Conservation (phyloP, 2,888 invertebrate species). For the Tricholauxania praeusta region DNA sequence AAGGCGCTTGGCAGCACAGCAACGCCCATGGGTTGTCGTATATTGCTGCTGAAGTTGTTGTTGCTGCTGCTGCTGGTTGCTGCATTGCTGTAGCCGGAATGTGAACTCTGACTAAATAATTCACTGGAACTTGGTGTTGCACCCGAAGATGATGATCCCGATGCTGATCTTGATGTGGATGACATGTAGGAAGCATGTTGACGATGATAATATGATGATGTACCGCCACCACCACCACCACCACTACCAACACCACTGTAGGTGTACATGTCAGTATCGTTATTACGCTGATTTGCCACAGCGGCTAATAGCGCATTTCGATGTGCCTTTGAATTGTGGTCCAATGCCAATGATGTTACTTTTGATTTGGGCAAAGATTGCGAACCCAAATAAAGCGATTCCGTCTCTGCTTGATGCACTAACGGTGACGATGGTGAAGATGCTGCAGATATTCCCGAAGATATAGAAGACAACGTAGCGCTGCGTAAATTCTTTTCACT, state of each 20-base stretch:
- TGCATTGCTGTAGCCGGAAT: constrained; percentile 37
- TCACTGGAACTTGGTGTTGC: constrained; percentile 31
- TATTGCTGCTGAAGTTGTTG: constrained; percentile 36
- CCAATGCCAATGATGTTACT: constrained; percentile 43
- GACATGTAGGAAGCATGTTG: constrained; percentile 11
- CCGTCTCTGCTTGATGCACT: constrained; percentile 57
- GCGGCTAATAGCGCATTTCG: constrained; percentile 54
- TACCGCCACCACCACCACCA: constrained; percentile 16
- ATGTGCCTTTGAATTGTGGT: constrained; percentile 45
- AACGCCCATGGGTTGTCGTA: constrained; percentile 49
- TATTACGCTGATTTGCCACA: constrained; percentile 51
- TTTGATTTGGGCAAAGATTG: constrained; percentile 63
- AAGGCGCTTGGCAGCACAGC: constrained; percentile 56
- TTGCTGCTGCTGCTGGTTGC: constrained; percentile 30
- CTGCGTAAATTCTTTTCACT: constrained; percentile 63
- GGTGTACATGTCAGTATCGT: constrained; percentile 17
- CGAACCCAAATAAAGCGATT: constrained; percentile 50
- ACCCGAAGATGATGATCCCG: constrained; percentile 42
- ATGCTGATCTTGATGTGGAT: constrained; percentile 40
- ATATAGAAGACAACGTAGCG: constrained; percentile 49
- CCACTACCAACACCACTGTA: constrained; percentile 20
- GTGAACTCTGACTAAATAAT: neutral
- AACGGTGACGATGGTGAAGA: constrained; percentile 58
- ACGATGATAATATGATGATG: neutral
- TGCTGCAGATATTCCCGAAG: constrained; percentile 45